Conservation (phyloP, 2,888 invertebrate species). For the Caenorhabditis macrosperma region DNA sequence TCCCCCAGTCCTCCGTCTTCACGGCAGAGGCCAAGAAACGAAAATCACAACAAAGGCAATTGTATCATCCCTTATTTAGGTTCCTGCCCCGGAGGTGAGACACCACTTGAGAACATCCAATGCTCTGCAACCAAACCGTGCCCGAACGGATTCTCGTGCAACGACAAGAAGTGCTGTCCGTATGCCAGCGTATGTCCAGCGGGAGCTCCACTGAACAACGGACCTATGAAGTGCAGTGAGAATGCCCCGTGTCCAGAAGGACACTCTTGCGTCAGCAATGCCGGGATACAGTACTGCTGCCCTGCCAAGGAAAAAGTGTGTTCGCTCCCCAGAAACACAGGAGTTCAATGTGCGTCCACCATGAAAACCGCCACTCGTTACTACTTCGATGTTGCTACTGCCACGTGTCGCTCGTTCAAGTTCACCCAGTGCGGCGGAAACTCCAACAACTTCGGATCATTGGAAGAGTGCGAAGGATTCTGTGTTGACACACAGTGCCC, state of each 20-base stretch:
- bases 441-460: slow-evolving; percentile 77
- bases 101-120: slow-evolving; percentile 71
- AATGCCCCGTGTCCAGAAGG: slow-evolving; percentile 78
- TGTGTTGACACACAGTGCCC: slow-evolving; percentile 79
- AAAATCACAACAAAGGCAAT: slow-evolving; percentile 47
- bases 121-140: slow-evolving; percentile 76
- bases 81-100: slow-evolving; percentile 76
- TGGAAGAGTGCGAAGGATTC: slow-evolving; percentile 80
- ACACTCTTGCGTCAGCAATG: slow-evolving; percentile 76
- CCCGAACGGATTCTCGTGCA: slow-evolving; percentile 75
- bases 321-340: slow-evolving; percentile 59
- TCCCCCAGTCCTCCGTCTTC: background rate
- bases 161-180: slow-evolving; percentile 78
- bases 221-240: slow-evolving; percentile 73
- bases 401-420: slow-evolving; percentile 70
- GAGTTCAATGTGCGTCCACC: slow-evolving; percentile 66
- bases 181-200: slow-evolving; percentile 77
- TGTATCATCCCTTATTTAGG: slow-evolving; percentile 56
- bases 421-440: slow-evolving; percentile 79
- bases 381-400: slow-evolving; percentile 68
- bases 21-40: slow-evolving; percentile 17
- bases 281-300: slow-evolving; percentile 78
- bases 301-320: slow-evolving; percentile 72
- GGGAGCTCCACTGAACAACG: slow-evolving; percentile 77
- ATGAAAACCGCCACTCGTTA: slow-evolving; percentile 67